phyloP scores from a whole-genome alignment of 2,888 invertebrate species.

The Timandra comae region DNA sequence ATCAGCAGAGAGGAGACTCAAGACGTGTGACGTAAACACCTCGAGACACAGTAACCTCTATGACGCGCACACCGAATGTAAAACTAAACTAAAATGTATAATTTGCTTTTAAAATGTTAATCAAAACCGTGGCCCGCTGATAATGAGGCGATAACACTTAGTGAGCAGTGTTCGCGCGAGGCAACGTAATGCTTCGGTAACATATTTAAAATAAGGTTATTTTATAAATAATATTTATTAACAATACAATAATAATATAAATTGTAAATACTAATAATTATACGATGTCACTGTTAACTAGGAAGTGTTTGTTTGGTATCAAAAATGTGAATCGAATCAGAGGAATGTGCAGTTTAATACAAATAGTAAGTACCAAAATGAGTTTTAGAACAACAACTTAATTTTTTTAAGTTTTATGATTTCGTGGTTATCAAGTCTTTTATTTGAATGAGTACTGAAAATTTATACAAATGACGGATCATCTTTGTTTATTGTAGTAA shows the following conservation, averaged over 20 bases:
- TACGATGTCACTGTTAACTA: slow-evolving; percentile 52
- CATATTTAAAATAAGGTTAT: too few species aligned
- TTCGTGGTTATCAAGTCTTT: too few species aligned
- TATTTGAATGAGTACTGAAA: too few species aligned
- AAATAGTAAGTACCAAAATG: slow-evolving; percentile 44
- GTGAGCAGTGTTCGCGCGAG: slow-evolving; percentile 38
- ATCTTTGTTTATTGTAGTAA: too few species aligned
- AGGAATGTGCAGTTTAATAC: slow-evolving; percentile 33
- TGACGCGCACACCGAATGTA: slow-evolving; percentile 27
- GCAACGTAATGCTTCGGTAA: slow-evolving; percentile 23
- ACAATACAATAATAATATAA: slow-evolving; percentile 11
- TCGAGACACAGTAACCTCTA: slow-evolving; percentile 1
- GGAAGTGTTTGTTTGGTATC: slow-evolving; percentile 48
- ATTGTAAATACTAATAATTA: slow-evolving; percentile 9
- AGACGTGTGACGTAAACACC: neutral
- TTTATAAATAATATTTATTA: neutral
- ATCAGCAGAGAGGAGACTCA: too few species aligned
- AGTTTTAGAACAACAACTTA: too few species aligned
- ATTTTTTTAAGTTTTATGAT: too few species aligned
- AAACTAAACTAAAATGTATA: slow-evolving; percentile 32
- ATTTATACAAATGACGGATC: too few species aligned
- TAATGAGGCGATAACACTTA: slow-evolving; percentile 47
- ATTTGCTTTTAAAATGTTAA: slow-evolving; percentile 53
- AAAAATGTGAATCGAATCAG: slow-evolving; percentile 44
- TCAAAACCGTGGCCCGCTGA: slow-evolving; percentile 45